These are phyloP conservation scores for Emydura subglobosa DNA, from an alignment of 2,113 vertebrate species.

Conservation along the genomic window DNA sequence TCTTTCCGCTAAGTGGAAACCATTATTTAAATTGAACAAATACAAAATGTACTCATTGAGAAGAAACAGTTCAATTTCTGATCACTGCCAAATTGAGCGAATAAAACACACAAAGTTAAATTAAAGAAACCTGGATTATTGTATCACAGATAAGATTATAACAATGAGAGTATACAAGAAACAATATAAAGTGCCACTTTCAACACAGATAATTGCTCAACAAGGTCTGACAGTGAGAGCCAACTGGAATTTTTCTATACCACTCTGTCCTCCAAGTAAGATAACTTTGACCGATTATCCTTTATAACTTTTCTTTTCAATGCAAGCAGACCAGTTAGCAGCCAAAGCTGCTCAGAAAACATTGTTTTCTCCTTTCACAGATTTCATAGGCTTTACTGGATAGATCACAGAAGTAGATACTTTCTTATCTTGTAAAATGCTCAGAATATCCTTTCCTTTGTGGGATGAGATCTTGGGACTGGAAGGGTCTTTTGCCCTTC, in stretches of 20 bases:
- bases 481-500: neutral
- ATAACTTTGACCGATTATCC: conserved; percentile 29
- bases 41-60: neutral
- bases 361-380: conserved; percentile 1
- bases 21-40: conserved; percentile 1
- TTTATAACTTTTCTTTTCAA: conserved; percentile 7
- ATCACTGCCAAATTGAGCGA: neutral
- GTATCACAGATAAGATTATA: neutral
- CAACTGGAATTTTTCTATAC: conserved; percentile 37
- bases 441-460: neutral
- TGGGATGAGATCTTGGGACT: neutral
- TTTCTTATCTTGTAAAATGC: neutral
- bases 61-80: conserved; percentile 20
- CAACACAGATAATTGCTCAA: neutral
- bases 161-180: neutral
- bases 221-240: neutral
- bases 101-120: neutral
- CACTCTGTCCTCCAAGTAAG: neutral
- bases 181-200: neutral
- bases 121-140: neutral
- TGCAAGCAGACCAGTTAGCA: neutral
- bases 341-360: conserved; percentile 16
- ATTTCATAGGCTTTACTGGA: neutral
- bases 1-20: neutral
- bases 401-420: neutral